Percentiles rank a stretch among this genome's conserved stretches.
phyloP scores from a whole-genome alignment of 2,113 vertebrate species.

The Egretta garzetta region DNA sequence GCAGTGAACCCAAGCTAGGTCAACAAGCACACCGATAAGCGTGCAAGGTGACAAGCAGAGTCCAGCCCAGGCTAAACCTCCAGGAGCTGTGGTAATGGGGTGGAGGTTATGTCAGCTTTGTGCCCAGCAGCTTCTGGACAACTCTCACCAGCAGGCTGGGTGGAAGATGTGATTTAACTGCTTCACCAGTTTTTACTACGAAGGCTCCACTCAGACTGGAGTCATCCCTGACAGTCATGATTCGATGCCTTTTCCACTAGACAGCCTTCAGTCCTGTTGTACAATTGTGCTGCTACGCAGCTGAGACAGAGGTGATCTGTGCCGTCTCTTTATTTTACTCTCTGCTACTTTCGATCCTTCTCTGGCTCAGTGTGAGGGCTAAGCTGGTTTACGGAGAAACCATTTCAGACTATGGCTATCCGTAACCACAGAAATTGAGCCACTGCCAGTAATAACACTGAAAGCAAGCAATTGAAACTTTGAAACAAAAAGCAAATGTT shows the following conservation, averaged over 20 bases:
- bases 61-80: not conserved
- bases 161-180: not conserved
- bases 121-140: not conserved
- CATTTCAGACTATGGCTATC: not conserved
- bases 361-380: not conserved
- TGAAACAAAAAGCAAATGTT: not conserved
- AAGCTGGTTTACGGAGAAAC: not conserved
- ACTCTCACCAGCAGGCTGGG: not conserved
- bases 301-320: not conserved
- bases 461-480: slow-evolving; percentile 12
- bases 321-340: not conserved
- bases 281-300: not conserved
- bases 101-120: not conserved
- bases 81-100: not conserved
- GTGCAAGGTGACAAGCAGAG: not conserved
- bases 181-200: not conserved
- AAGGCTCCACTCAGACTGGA: not conserved
- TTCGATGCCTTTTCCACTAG: not conserved
- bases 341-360: not conserved
- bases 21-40: not conserved
- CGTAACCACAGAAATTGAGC: not conserved
- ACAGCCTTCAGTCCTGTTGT: not conserved
- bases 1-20: slow-evolving; percentile 6
- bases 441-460: not conserved
- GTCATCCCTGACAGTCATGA: not conserved